Evolutionary conservation across 2,888 invertebrate genomes (phyloP), one percentile per base, ranked within the genome.

Genomic region (Hanleya hanleyi): DNA sequence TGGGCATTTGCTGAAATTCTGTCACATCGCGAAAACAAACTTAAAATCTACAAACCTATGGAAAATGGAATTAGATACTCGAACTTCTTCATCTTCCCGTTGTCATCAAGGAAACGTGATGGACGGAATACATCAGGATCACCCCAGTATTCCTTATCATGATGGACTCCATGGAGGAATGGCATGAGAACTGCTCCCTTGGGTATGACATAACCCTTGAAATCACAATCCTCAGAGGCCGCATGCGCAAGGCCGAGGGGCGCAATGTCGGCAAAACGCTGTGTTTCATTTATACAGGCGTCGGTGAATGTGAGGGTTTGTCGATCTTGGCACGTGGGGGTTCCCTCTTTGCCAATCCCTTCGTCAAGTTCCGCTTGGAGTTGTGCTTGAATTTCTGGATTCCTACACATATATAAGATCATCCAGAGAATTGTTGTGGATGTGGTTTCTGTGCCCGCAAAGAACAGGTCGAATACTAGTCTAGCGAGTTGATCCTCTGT

Each of bases 241-340:
- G 85, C 84, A 51, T 86, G 79, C 41, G 85, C 77, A 33, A 86
- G 70, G 69, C 86, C 88, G 15, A 89, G 81, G 15, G 89, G 88
- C 18, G 88, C 80, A 65, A 89, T 85, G 66, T 87, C 88, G 69
- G 86, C 88, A 22, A 85, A 77, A 29, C 89, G 81, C 74, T 88
- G 88, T 57, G 88, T 84, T 70, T 88, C 87, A 77, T 81, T 51
- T 69, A 82, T 49, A 36, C 73, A 64, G 12, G 77, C 76, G 12
- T 51, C 22, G 36, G 76, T 77, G 51, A 67, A 76, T 18, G 66
- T 73, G 26, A 72, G 26, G 4, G 29, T 49, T 29, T 62, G 33
- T 29, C 51, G 29, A 61, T 77, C 77, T 26, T 47, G 41, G 41
- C 61, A 36, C 9, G 18, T 49, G 1, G 69, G 66, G 12, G 26